These are phyloP conservation scores for Grallaria varia DNA, from an alignment of 2,113 vertebrate genomes.

Conservation along the genomic window DNA sequence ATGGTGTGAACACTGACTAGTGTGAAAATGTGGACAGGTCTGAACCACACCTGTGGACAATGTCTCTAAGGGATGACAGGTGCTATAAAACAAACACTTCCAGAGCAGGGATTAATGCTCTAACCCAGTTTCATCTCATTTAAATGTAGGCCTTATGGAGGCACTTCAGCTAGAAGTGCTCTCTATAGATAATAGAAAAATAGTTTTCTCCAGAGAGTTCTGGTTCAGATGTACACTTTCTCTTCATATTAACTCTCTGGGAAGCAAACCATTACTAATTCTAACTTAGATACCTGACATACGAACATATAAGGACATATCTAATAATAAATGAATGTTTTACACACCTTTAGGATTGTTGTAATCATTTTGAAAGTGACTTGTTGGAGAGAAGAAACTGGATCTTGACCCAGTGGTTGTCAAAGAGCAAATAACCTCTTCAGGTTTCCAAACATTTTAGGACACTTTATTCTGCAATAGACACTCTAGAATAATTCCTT, in stretches of 20 bases:
- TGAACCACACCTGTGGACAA: background rate
- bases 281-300: background rate
- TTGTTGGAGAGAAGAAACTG: background rate
- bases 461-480: background rate
- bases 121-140: background rate
- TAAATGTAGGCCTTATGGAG: background rate
- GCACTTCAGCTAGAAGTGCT: background rate
- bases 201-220: background rate
- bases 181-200: background rate
- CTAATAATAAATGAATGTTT: background rate
- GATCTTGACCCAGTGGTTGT: background rate
- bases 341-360: background rate
- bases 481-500: background rate
- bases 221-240: background rate
- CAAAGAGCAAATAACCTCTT: background rate
- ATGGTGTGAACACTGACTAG: background rate
- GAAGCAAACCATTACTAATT: background rate
- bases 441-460: background rate
- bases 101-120: background rate
- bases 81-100: background rate
- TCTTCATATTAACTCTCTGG: background rate
- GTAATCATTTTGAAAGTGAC: background rate
- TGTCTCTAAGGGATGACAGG: background rate
- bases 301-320: background rate
- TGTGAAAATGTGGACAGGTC: fast-evolving